These are phyloP conservation scores for Silurus asotus DNA, from an alignment of 2,113 vertebrate species.

Conservation along the genomic window DNA sequence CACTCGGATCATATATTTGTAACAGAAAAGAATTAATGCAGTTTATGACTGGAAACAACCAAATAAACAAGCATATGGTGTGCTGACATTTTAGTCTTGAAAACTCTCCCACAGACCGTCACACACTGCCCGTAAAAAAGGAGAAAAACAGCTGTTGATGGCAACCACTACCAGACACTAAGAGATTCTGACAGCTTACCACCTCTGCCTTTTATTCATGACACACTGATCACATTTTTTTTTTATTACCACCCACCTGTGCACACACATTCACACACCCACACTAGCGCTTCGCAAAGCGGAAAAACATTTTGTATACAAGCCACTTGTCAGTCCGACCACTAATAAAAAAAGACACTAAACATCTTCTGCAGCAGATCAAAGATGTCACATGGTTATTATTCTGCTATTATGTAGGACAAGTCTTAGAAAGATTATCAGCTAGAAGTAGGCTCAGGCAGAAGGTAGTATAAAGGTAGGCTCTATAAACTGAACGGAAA, in stretches of 20 bases:
- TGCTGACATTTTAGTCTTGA: neutral
- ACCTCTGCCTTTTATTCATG: conserved; percentile 3
- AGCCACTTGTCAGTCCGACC: neutral
- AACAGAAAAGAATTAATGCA: neutral
- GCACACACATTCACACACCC: neutral
- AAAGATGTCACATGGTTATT: neutral
- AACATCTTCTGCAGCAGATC: conserved; percentile 1
- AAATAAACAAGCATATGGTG: neutral
- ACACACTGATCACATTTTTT: neutral
- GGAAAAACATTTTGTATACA: neutral
- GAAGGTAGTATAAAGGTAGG: conserved; percentile 3
- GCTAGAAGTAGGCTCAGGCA: neutral
- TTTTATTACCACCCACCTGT: neutral
- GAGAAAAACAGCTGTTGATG: neutral
- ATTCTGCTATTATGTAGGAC: neutral
- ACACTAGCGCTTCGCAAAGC: neutral
- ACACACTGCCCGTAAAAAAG: neutral
- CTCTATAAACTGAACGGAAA: neutral
- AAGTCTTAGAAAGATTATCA: neutral
- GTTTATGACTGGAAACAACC: neutral
- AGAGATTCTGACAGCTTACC: conserved; percentile 15
- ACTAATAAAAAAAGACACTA: neutral
- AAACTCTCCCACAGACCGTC: neutral
- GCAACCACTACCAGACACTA: conserved; percentile 7
- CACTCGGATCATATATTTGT: neutral